Evolutionary conservation across 1,140 invertebrate genomes (phyloP).

Genomic region (Zaprionus gabonicus): DNA sequence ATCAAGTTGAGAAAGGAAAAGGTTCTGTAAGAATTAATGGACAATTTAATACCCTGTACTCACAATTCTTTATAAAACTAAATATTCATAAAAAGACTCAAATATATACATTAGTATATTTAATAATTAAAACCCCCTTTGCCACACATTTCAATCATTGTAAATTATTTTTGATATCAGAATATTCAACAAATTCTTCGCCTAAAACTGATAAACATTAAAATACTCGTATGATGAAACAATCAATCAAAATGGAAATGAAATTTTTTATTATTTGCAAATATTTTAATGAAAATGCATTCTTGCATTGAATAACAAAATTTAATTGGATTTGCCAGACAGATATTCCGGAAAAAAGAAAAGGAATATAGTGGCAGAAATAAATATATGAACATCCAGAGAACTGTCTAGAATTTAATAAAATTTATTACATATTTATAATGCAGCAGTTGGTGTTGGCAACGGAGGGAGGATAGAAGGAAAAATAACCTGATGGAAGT

Average conservation of each 20-base stretch:
- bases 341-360: not conserved
- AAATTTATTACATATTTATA: slow-evolving; percentile 34
- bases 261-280: not conserved
- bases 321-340: slow-evolving; percentile 14
- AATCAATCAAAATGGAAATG: not conserved
- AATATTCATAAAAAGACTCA: too few relatives aligned
- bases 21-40: not conserved
- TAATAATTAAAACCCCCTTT: too few relatives aligned
- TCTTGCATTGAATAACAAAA: not conserved
- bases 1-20: not conserved
- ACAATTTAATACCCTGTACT: not conserved
- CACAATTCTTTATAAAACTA: too few relatives aligned
- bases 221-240: not conserved
- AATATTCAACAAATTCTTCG: not conserved
- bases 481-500: slow-evolving; percentile 48
- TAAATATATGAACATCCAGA: not conserved
- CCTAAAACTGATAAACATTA: not conserved
- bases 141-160: too few relatives aligned
- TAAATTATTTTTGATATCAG: too few relatives aligned
- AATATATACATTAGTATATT: too few relatives aligned
- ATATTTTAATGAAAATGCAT: slow-evolving; percentile 19
- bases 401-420: slow-evolving; percentile 12
- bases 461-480: not conserved
- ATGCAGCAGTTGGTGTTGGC: slow-evolving; percentile 64
- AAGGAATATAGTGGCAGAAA: not conserved